phyloP scores from a whole-genome alignment of 2,113 vertebrate species.

The Xerus inauris region DNA sequence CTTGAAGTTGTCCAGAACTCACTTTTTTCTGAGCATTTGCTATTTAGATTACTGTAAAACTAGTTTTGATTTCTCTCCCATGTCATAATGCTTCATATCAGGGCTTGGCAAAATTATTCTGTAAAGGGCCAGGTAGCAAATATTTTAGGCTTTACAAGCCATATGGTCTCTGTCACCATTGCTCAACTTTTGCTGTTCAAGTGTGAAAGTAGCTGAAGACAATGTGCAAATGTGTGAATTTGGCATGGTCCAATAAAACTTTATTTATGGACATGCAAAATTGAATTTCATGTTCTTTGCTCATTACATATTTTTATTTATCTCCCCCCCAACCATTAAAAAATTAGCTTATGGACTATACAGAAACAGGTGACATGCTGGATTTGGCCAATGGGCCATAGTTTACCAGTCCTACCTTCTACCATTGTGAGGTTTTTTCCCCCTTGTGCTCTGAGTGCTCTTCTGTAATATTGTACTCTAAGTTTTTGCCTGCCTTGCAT shows the following conservation, averaged over 20 bases:
- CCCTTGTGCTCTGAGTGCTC: not conserved
- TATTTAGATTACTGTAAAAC: slow-evolving; percentile 10
- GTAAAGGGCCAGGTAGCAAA: slow-evolving; percentile 38
- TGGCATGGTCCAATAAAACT: slow-evolving; percentile 29
- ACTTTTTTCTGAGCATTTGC: slow-evolving; percentile 49
- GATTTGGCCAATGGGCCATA: not conserved
- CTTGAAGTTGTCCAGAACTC: slow-evolving; percentile 35
- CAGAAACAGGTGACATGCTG: not conserved
- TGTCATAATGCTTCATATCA: slow-evolving; percentile 48
- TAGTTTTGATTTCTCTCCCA: slow-evolving; percentile 21
- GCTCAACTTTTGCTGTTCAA: not conserved
- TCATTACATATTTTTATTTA: slow-evolving; percentile 11
- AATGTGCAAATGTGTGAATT: not conserved
- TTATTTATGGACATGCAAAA: slow-evolving; percentile 55
- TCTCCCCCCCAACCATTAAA: not conserved
- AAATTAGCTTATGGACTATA: not conserved
- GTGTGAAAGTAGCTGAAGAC: not conserved
- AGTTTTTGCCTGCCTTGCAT: not conserved
- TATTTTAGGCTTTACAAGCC: slow-evolving; percentile 40
- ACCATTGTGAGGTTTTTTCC: slow-evolving; percentile 4
- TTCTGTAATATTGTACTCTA: not conserved
- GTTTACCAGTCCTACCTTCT: not conserved
- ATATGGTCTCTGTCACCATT: not conserved
- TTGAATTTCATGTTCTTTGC: slow-evolving; percentile 37
- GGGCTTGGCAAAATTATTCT: not conserved